Evolutionary conservation across 1,140 invertebrate genomes (phyloP).

Genomic region (Prorops nasuta): DNA sequence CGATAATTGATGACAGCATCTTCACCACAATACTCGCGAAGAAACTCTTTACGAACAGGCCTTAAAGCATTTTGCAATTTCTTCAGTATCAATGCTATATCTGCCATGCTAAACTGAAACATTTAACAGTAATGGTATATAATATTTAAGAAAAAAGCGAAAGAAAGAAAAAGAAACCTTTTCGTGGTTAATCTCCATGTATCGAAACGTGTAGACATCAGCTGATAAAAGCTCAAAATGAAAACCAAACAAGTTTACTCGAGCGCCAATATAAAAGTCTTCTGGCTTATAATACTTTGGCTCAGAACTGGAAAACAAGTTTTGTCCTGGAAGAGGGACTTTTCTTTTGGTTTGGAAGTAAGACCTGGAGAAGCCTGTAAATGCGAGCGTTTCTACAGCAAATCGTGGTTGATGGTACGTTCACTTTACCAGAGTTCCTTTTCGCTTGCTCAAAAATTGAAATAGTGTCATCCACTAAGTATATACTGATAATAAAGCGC

Average conservation of each 20-base stretch:
- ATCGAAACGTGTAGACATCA: slow-evolving; percentile 82
- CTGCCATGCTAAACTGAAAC: slow-evolving; percentile 71
- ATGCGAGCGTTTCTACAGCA: background rate
- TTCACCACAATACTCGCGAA: slow-evolving; percentile 68
- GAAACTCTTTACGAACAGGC: slow-evolving; percentile 72
- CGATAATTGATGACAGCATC: too few species aligned
- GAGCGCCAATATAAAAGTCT: slow-evolving; percentile 81
- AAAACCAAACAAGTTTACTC: slow-evolving; percentile 72
- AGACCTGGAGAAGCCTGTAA: slow-evolving; percentile 62
- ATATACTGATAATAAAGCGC: slow-evolving; percentile 80
- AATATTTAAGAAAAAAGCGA: slow-evolving; percentile 1
- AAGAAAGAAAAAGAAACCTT: slow-evolving; percentile 59
- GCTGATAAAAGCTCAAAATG: slow-evolving; percentile 75
- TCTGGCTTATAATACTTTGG: slow-evolving; percentile 72
- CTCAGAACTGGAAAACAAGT: slow-evolving; percentile 65
- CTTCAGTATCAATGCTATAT: slow-evolving; percentile 67
- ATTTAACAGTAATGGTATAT: too few species aligned
- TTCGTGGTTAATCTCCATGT: slow-evolving; percentile 79
- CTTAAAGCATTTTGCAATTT: slow-evolving; percentile 66
- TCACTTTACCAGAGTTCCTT: slow-evolving; percentile 69
- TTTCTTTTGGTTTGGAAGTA: slow-evolving; percentile 66
- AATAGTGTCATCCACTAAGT: slow-evolving; percentile 80
- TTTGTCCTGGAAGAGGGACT: slow-evolving; percentile 73
- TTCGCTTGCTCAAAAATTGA: slow-evolving; percentile 74
- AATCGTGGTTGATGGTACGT: background rate